phyloP scores from a whole-genome alignment of 2,797 vertebrate genomes.

The Typhlichthys eigenmanni region DNA sequence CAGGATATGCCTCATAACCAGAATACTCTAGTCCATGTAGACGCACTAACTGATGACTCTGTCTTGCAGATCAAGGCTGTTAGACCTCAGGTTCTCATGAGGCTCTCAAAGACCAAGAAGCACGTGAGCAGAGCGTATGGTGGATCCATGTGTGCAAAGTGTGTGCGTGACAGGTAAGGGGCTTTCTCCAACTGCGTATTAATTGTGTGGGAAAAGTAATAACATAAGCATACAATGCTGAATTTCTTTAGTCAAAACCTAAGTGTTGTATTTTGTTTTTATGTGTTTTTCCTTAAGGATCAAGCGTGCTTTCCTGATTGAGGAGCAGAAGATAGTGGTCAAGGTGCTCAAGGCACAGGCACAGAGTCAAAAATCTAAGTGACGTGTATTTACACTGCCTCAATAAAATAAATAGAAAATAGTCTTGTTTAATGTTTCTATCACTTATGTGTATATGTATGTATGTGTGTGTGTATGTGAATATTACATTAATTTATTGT shows the following conservation, averaged over 20 bases:
- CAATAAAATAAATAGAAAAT: conserved; percentile 71
- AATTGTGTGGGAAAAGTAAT: too few relatives aligned
- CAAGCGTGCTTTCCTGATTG: conserved; percentile 98
- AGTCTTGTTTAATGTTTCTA: conserved; percentile 5
- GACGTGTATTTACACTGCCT: conserved; percentile 74
- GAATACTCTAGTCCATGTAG: too few relatives aligned
- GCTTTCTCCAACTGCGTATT: too few relatives aligned
- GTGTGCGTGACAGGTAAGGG: conserved; percentile 93
- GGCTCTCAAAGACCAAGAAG: conserved; percentile 97
- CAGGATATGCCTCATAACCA: too few relatives aligned
- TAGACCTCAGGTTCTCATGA: conserved; percentile 96
- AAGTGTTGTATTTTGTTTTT: not conserved
- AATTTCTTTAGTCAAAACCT: too few relatives aligned
- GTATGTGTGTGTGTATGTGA: too few relatives aligned
- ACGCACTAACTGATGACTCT: not conserved
- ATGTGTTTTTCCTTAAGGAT: conserved; percentile 78
- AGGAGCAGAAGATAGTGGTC: conserved; percentile 99
- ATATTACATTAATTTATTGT: too few relatives aligned
- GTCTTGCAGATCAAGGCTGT: conserved; percentile 88
- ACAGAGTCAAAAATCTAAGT: conserved; percentile 98
- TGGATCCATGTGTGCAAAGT: conserved; percentile 98
- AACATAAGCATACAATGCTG: too few relatives aligned
- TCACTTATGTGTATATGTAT: too few relatives aligned
- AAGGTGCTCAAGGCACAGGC: conserved; percentile 99
- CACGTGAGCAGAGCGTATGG: conserved; percentile 97